Evolutionary conservation across 2,888 invertebrate genomes (phyloP).

Genomic region (Allolobophora icterica): DNA sequence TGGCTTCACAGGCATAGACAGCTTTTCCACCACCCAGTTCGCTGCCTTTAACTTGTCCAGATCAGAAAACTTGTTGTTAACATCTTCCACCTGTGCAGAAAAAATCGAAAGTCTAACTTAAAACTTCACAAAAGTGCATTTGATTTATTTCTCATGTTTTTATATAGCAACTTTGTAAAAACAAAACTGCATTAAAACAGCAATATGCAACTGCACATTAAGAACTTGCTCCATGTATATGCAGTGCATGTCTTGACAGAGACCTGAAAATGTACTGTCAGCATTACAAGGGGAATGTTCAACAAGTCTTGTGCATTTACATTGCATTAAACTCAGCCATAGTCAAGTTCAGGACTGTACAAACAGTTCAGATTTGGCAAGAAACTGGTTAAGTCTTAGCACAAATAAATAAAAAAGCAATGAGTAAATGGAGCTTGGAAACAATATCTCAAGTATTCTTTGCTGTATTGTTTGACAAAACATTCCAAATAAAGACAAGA

Average conservation of each 20-base stretch:
- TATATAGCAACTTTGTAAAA: background rate
- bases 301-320: background rate
- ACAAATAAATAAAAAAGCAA: background rate
- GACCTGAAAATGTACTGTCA: background rate
- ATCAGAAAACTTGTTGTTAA: conserved; percentile 57
- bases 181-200: background rate
- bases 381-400: background rate
- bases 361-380: too few species aligned
- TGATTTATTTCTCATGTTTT: background rate
- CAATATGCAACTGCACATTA: background rate
- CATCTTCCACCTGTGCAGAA: conserved; percentile 64
- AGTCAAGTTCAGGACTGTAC: too few species aligned
- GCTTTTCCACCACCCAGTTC: conserved; percentile 53
- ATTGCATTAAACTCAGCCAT: too few species aligned
- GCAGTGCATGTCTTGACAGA: background rate
- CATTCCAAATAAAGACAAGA: background rate
- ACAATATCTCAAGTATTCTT: background rate
- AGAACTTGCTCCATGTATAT: background rate
- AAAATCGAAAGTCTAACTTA: background rate
- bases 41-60: conserved; percentile 55
- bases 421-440: background rate
- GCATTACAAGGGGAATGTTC: background rate
- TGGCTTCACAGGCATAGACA: background rate
- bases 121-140: too few species aligned
- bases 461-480: too few species aligned